Conservation (phyloP, 2,113 vertebrate genomes). For the Danionella cerebrum region DNA sequence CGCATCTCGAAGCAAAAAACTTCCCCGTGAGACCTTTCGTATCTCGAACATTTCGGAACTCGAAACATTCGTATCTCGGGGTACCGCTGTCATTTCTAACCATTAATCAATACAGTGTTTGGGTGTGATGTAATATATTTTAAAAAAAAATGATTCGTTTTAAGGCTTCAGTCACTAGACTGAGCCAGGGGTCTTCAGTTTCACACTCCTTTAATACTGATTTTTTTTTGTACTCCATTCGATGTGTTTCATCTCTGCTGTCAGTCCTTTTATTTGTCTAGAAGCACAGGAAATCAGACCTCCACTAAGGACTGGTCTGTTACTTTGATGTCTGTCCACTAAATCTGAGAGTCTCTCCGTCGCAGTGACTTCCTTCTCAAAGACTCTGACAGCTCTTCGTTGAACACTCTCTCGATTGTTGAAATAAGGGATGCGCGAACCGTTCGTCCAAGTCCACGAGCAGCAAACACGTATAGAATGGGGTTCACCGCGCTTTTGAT, state of each 20-base stretch:
- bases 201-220: no score
- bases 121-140: no score
- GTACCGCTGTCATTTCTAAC: no score
- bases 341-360: constrained; percentile 52
- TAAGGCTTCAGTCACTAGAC: no score
- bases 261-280: not conserved
- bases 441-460: constrained; percentile 55
- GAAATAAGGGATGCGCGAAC: constrained; percentile 59
- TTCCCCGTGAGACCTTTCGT: no score
- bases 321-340: not conserved
- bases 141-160: no score
- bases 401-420: constrained; percentile 62
- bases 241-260: not conserved
- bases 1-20: no score
- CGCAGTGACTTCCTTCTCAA: constrained; percentile 58
- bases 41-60: no score
- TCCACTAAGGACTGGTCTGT: no score
- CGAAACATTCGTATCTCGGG: no score
- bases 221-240: not conserved
- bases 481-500: constrained; percentile 65
- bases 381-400: constrained; percentile 58
- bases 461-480: constrained; percentile 67
- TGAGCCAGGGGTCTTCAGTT: no score
- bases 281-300: not conserved
- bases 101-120: no score